These are phyloP conservation scores for Acanthosepion pharaonis DNA, from an alignment of 2,888 invertebrate genomes.

Conservation along the genomic window DNA sequence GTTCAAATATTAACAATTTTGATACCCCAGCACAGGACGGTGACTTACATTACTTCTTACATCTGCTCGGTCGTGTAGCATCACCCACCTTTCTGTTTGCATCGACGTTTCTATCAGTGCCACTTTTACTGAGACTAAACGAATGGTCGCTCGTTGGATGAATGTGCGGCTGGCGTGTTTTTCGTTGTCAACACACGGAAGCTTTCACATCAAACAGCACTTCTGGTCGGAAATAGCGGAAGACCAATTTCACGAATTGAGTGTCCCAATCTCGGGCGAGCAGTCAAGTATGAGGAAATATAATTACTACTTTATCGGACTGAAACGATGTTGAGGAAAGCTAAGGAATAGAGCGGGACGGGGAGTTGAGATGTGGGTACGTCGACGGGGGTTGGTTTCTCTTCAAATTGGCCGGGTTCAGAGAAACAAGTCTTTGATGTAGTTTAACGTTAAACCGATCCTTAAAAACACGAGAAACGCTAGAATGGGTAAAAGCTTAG, in stretches of 20 bases:
- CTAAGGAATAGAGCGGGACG: neutral
- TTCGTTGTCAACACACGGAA: neutral
- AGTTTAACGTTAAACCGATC: constrained; percentile 33
- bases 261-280: neutral
- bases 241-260: constrained; percentile 7
- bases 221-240: neutral
- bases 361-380: neutral
- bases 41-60: too few species aligned
- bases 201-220: neutral
- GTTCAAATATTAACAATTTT: too few species aligned
- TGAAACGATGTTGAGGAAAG: neutral
- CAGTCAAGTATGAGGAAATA: neutral
- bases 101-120: neutral
- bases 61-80: too few species aligned
- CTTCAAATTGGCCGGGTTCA: neutral
- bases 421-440: neutral
- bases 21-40: too few species aligned
- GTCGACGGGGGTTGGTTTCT: neutral
- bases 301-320: neutral
- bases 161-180: neutral
- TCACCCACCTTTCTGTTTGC: neutral
- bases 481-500: neutral
- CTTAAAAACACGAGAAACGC: constrained; percentile 33
- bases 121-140: neutral
- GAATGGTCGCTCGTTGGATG: neutral